Percentiles rank a stretch among this genome's conserved stretches.
Conservation (phyloP, 2,797 vertebrate genomes). For the Aselliscus stoliczkanus region DNA sequence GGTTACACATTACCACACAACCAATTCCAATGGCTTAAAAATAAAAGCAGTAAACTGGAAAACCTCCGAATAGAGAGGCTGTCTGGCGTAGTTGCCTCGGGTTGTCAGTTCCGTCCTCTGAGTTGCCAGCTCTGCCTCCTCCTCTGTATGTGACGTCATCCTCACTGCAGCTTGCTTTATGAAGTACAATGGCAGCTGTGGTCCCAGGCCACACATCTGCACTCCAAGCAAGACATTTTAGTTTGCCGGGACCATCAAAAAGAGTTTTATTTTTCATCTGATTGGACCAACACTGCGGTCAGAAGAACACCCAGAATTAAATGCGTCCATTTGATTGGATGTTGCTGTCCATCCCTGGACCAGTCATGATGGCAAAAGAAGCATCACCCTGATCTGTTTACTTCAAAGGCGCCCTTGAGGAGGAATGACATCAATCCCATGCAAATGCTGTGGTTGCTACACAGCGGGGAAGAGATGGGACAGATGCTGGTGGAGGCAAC, state of each 20-base stretch:
- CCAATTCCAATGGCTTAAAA: neutral
- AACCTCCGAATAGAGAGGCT: neutral
- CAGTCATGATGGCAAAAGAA: neutral
- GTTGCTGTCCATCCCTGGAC: neutral
- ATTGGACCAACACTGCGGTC: neutral
- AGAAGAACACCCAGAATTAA: neutral
- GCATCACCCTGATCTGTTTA: neutral
- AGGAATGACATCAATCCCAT: neutral
- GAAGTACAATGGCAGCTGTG: neutral
- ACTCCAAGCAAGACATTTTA: neutral
- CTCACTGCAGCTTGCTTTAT: neutral
- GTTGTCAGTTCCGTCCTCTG: neutral
- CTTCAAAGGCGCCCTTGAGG: neutral
- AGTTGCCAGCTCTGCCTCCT: neutral
- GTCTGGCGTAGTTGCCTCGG: neutral
- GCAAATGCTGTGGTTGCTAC: neutral
- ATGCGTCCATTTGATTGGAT: neutral
- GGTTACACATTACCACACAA: neutral
- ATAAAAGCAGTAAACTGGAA: neutral
- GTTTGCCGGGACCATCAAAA: neutral
- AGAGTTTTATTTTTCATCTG: neutral
- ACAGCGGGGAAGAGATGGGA: neutral
- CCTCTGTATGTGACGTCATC: neutral
- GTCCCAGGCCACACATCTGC: neutral
- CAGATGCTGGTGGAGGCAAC: neutral